phyloP scores from a whole-genome alignment of 1,140 invertebrate genomes.

The Drosophila dunni region DNA sequence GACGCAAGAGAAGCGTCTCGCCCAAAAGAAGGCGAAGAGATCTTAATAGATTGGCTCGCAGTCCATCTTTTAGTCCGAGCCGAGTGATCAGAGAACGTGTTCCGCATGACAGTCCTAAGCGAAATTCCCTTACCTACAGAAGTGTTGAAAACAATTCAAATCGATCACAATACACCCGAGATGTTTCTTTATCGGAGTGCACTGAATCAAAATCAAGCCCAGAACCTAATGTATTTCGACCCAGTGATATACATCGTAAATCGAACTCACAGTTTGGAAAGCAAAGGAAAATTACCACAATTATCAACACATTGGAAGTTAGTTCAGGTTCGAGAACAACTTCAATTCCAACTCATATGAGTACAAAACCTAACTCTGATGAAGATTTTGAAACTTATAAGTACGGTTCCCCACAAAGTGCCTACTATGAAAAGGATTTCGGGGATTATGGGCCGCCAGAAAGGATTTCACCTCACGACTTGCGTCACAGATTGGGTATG shows the following conservation, averaged over 20 bases:
- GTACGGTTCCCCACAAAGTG: neutral
- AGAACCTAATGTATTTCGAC: neutral
- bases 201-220: neutral
- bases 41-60: neutral
- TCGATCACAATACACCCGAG: neutral
- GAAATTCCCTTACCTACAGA: neutral
- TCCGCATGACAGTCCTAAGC: neutral
- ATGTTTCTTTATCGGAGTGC: neutral
- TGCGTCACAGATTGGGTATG: neutral
- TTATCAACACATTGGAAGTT: neutral
- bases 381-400: neutral
- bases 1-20: neutral
- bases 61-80: neutral
- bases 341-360: neutral
- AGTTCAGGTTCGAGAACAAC: neutral
- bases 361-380: neutral
- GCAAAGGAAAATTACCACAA: neutral
- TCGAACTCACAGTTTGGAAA: neutral
- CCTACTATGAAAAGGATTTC: neutral
- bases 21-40: neutral
- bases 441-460: neutral
- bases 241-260: neutral
- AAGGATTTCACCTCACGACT: neutral
- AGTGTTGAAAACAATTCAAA: neutral
- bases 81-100: neutral